Evolutionary conservation across 1,140 invertebrate species (phyloP).

Genomic region (Pomacea maculata): DNA sequence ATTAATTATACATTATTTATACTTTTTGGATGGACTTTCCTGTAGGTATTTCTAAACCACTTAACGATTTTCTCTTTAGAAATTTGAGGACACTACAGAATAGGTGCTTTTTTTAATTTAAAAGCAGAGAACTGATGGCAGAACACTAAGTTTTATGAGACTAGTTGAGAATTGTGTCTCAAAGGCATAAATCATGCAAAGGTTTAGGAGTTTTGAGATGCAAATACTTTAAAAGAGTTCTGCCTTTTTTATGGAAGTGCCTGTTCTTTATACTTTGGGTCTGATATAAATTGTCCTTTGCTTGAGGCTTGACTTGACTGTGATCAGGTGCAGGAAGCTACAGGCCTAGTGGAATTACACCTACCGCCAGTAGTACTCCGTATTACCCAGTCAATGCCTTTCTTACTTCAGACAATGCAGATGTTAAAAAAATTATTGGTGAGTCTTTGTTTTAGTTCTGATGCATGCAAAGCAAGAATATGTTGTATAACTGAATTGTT

Average conservation of each 20-base stretch:
- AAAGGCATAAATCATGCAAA: too few relatives aligned
- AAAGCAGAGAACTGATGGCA: too few relatives aligned
- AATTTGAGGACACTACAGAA: too few relatives aligned
- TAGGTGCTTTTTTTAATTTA: too few relatives aligned
- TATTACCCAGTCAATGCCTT: constrained; percentile 68
- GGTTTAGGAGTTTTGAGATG: too few relatives aligned
- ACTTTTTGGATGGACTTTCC: background rate
- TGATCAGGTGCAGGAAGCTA: constrained; percentile 40
- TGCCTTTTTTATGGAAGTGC: background rate
- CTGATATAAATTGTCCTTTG: background rate
- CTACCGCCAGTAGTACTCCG: constrained; percentile 27
- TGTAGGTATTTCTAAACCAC: too few relatives aligned
- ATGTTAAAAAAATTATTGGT: constrained; percentile 71
- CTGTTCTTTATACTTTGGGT: background rate
- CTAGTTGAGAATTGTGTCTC: too few relatives aligned
- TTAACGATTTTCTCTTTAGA: too few relatives aligned
- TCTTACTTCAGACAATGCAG: constrained; percentile 76
- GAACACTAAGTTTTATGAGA: too few relatives aligned
- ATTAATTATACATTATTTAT: background rate
- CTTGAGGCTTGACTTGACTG: background rate
- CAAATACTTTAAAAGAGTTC: too few relatives aligned
- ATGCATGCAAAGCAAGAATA: too few relatives aligned
- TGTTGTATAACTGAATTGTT: too few relatives aligned
- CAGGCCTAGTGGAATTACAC: constrained; percentile 17
- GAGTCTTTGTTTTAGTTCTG: constrained; percentile 37